Evolutionary conservation across 2,888 invertebrate genomes (phyloP).

Genomic region (Eretmocerus hayati): DNA sequence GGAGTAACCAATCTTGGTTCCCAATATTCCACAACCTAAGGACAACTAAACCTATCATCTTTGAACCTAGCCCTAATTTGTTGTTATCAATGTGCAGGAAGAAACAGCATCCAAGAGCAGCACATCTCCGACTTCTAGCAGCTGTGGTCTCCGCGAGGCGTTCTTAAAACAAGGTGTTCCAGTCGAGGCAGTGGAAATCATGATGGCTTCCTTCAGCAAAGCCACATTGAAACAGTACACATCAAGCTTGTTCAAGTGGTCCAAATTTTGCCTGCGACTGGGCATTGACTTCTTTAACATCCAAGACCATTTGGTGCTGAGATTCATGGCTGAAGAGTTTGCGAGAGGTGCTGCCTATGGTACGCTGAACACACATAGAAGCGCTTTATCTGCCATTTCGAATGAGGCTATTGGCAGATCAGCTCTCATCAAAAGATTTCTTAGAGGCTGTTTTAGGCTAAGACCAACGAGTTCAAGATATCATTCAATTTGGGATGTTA

Average conservation of each 20-base stretch:
- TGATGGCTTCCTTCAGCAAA: background rate
- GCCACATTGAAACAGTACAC: background rate
- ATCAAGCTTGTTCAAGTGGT: background rate
- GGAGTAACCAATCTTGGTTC: background rate
- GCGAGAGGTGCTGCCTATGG: background rate
- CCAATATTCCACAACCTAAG: background rate
- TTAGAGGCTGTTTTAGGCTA: no score
- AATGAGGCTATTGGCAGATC: background rate
- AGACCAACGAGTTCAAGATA: no score
- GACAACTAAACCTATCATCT: background rate
- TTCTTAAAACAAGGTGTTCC: slow-evolving; percentile 23
- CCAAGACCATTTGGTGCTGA: background rate
- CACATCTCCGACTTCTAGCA: no score
- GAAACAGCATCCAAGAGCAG: slow-evolving; percentile 12
- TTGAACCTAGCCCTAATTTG: background rate
- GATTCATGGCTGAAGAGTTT: background rate
- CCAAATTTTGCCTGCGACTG: background rate
- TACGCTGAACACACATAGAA: background rate
- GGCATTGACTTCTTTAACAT: background rate
- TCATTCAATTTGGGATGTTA: slow-evolving; percentile 1
- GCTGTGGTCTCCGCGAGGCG: slow-evolving; percentile 18
- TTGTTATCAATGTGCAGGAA: background rate
- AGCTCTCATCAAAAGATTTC: no score
- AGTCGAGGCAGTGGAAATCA: slow-evolving; percentile 29
- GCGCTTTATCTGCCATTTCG: no score